Conservation (phyloP, 2,888 invertebrate genomes). For the Lochmaea capreae region DNA sequence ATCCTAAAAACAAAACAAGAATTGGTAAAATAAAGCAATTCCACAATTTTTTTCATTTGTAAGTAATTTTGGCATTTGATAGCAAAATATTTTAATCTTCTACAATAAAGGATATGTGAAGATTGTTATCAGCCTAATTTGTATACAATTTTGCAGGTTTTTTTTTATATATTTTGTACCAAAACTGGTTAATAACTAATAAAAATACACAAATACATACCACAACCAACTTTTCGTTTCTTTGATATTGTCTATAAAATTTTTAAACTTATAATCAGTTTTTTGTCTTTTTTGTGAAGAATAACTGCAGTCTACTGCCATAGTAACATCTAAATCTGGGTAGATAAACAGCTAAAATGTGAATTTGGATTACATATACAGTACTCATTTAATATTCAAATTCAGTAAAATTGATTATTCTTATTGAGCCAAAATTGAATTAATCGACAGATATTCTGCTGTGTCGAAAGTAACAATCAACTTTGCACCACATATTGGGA, state of each 20-base stretch:
- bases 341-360: constrained; percentile 39
- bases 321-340: constrained; percentile 38
- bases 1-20: constrained; percentile 56
- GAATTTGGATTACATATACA: background rate
- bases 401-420: too few species aligned
- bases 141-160: background rate
- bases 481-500: too few species aligned
- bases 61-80: too few species aligned
- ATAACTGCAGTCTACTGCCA: constrained; percentile 32
- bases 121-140: background rate
- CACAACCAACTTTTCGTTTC: constrained; percentile 63
- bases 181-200: background rate
- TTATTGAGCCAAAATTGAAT: too few species aligned
- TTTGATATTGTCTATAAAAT: constrained; percentile 57
- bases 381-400: background rate
- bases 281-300: constrained; percentile 47
- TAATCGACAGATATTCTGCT: too few species aligned
- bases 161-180: background rate
- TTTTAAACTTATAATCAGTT: constrained; percentile 48
- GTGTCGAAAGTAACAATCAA: too few species aligned
- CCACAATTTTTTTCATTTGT: too few species aligned
- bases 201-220: constrained; percentile 48
- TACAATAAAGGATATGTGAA: too few species aligned
- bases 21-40: background rate
- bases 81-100: too few species aligned